These are phyloP conservation scores for Anas flavirostris DNA, from an alignment of 2,797 vertebrate species.

Conservation along the genomic window DNA sequence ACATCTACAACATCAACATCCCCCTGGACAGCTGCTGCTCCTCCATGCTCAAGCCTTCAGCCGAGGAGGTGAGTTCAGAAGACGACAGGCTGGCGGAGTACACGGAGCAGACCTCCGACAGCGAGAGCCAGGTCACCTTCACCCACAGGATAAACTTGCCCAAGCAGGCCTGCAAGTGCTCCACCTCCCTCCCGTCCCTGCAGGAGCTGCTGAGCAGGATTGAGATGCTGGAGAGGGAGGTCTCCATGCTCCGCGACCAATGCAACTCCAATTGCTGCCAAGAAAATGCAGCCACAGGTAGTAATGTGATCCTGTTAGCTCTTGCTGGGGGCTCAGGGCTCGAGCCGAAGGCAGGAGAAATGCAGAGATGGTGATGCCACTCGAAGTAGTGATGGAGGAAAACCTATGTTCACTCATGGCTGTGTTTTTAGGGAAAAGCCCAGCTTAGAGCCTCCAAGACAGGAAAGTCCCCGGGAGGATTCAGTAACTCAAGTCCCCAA, in stretches of 20 bases:
- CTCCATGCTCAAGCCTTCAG: conserved; percentile 80
- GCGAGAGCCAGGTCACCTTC: conserved; percentile 94
- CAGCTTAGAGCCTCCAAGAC: background rate
- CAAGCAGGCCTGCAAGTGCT: conserved; percentile 91
- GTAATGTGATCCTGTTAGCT: conserved; percentile 49
- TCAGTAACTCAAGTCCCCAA: background rate
- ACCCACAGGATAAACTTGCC: conserved; percentile 98
- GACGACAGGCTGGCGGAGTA: conserved; percentile 82
- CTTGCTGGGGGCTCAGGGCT: conserved; percentile 54
- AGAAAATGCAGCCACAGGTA: conserved; percentile 91
- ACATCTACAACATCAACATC: conserved; percentile 96
- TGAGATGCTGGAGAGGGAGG: conserved; percentile 96
- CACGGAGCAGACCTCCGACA: conserved; percentile 89
- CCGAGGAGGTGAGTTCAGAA: conserved; percentile 75
- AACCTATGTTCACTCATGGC: background rate
- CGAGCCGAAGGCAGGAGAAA: background rate
- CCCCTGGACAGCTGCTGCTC: conserved; percentile 92
- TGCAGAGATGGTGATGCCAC: background rate
- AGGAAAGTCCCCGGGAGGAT: background rate
- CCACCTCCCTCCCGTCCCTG: conserved; percentile 80
- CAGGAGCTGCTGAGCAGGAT: conserved; percentile 92
- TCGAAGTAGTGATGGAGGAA: background rate
- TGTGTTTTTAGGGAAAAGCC: background rate
- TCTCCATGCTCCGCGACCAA: conserved; percentile 90
- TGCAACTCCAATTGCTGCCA: conserved; percentile 91